A percentile compares a stretch with the other conserved stretches of the same genome.
These are phyloP conservation scores for Menidia beryllina DNA, from an alignment of 2,113 vertebrate species.

Conservation along the genomic window DNA sequence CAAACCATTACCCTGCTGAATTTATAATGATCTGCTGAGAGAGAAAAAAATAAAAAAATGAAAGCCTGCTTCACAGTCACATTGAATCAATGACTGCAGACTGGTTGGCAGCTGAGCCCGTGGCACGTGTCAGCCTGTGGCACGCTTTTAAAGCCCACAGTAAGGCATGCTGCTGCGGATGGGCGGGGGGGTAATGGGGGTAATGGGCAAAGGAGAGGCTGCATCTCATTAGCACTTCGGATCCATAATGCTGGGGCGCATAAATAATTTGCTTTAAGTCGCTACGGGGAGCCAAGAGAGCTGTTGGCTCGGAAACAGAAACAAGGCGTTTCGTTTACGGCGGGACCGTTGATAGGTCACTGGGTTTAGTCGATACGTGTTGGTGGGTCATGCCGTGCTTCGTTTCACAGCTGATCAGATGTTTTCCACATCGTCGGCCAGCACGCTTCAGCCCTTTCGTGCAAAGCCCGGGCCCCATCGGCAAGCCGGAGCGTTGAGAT, in stretches of 20 bases:
- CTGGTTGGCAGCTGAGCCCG: constrained; percentile 54
- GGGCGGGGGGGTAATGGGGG: neutral
- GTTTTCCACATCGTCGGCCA: neutral
- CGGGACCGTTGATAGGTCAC: neutral
- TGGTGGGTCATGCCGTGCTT: constrained; percentile 1
- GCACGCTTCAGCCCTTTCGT: neutral
- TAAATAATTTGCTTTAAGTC: constrained; percentile 60
- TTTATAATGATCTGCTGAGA: constrained; percentile 49
- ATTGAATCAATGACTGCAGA: constrained; percentile 55
- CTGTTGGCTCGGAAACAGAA: constrained; percentile 38
- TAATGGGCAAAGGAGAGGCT: constrained; percentile 31
- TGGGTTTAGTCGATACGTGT: constrained; percentile 17
- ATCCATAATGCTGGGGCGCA: constrained; percentile 58
- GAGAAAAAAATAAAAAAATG: constrained; percentile 25
- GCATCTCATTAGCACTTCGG: constrained; percentile 62
- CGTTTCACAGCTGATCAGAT: constrained; percentile 12
- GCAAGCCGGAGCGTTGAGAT: too few relatives aligned
- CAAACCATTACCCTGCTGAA: constrained; percentile 56
- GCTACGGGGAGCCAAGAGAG: constrained; percentile 29
- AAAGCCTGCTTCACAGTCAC: constrained; percentile 46
- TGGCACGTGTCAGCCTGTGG: constrained; percentile 52
- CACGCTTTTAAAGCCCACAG: constrained; percentile 27
- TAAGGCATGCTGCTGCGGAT: constrained; percentile 10
- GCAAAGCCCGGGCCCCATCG: too few relatives aligned
- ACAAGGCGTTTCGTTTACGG: constrained; percentile 17